A percentile compares a stretch with the other conserved stretches of the same genome.
Conservation (phyloP, 2,888 invertebrate genomes). For the Sphecodes monilicornis region DNA sequence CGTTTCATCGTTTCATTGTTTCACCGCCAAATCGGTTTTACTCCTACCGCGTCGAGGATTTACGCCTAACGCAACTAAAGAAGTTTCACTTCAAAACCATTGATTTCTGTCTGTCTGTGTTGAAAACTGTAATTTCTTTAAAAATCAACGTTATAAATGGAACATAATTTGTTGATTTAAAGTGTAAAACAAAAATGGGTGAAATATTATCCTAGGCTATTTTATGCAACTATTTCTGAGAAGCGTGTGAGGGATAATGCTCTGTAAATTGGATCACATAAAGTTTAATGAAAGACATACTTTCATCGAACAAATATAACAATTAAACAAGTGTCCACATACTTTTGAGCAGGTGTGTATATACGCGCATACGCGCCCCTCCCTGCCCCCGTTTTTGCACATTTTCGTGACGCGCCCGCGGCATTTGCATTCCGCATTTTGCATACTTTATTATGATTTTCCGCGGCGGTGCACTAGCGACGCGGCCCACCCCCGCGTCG, state of each 20-base stretch:
- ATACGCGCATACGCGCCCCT: neutral
- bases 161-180: neutral
- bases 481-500: neutral
- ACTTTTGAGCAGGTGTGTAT: neutral
- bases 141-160: neutral
- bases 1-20: no score
- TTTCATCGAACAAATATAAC: neutral
- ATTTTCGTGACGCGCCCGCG: slow-evolving; percentile 68
- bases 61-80: no score
- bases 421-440: slow-evolving; percentile 82
- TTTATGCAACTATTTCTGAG: no score
- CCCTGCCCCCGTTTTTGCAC: neutral
- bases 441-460: slow-evolving; percentile 80
- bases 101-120: no score
- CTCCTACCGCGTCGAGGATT: no score
- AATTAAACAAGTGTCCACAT: neutral
- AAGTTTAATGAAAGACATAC: neutral
- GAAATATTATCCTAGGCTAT: neutral
- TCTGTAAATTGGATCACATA: neutral
- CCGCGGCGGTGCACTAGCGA: slow-evolving; percentile 72
- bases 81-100: no score
- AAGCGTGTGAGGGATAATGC: no score
- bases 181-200: neutral
- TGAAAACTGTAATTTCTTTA: no score
- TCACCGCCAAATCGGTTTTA: no score